These are phyloP conservation scores for Belonocnema kinseyi DNA, from an alignment of 1,140 invertebrate genomes.

Conservation along the genomic window DNA sequence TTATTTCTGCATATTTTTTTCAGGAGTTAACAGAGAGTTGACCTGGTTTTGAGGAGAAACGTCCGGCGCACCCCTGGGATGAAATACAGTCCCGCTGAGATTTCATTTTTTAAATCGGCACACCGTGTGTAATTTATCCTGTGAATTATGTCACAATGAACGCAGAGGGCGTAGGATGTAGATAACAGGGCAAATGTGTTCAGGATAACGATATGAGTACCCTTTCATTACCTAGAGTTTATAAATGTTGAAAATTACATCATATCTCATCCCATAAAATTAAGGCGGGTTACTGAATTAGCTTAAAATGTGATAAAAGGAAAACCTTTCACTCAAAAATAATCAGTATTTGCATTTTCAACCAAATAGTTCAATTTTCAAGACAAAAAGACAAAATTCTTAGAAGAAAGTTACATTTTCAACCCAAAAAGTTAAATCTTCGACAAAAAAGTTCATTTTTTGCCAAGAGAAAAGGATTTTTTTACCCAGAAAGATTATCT, in stretches of 20 bases:
- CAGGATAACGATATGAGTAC: neutral
- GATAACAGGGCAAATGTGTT: too few relatives aligned
- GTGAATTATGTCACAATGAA: constrained; percentile 3
- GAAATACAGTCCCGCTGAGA: constrained; percentile 13
- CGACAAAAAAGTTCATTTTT: too few relatives aligned
- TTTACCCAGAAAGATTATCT: too few relatives aligned
- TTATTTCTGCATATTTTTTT: neutral
- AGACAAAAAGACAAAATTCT: too few relatives aligned
- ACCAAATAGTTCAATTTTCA: too few relatives aligned
- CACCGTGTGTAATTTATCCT: neutral
- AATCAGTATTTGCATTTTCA: too few relatives aligned
- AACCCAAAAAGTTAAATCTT: too few relatives aligned
- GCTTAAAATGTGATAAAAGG: neutral
- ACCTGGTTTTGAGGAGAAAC: neutral
- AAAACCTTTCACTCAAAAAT: too few relatives aligned
- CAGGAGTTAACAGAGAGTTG: neutral
- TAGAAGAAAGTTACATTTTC: too few relatives aligned
- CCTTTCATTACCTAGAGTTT: constrained; percentile 7
- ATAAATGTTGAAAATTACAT: constrained; percentile 1
- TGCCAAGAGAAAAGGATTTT: too few relatives aligned
- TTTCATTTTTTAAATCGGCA: constrained; percentile 17
- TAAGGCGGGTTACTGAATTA: neutral
- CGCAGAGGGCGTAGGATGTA: neutral
- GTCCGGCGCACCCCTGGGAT: neutral
- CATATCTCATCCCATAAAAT: neutral